phyloP scores from a whole-genome alignment of 2,888 invertebrate genomes.

The Bruchidius siliquastri region DNA sequence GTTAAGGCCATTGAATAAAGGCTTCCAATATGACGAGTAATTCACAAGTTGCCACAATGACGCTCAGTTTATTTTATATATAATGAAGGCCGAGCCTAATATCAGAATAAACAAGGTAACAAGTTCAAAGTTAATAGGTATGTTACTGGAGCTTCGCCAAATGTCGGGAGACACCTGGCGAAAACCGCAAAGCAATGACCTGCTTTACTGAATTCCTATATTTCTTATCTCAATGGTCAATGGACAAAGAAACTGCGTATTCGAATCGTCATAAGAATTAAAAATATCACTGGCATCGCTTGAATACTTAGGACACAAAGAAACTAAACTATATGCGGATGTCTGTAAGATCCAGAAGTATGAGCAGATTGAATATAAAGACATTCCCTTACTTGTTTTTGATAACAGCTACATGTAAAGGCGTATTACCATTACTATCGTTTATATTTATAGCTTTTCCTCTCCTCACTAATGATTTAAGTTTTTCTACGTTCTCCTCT shows the following conservation, averaged over 20 bases:
- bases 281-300: background rate
- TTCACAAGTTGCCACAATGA: too few species aligned
- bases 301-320: background rate
- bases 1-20: too few species aligned
- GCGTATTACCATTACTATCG: conserved; percentile 33
- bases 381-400: conserved; percentile 25
- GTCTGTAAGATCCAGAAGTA: too few species aligned
- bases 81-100: background rate
- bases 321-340: background rate
- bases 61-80: too few species aligned
- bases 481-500: conserved; percentile 22
- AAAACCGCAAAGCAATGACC: background rate
- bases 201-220: background rate
- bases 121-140: background rate
- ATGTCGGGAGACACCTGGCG: background rate
- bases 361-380: too few species aligned
- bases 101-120: background rate
- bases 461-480: conserved; percentile 20
- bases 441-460: conserved; percentile 28
- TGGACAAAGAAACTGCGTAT: background rate
- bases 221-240: background rate
- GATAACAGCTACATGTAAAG: conserved; percentile 30
- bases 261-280: background rate
- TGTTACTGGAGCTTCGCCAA: background rate
- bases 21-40: too few species aligned